Evolutionary conservation across 2,797 vertebrate species (phyloP).

Genomic region (Helostoma temminkii): DNA sequence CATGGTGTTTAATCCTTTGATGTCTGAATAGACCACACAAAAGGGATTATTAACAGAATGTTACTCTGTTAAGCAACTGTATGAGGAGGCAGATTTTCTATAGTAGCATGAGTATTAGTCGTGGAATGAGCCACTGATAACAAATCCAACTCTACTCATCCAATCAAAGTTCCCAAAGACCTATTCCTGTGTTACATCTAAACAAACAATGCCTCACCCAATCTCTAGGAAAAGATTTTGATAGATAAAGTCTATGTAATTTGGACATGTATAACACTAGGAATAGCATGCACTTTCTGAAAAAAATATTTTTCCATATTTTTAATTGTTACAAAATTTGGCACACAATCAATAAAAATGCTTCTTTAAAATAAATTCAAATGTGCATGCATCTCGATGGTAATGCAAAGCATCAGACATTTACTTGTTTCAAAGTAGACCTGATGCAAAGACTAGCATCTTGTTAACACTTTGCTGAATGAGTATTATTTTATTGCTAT

Average conservation of each 20-base stretch:
- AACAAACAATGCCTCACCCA: neutral
- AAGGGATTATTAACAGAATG: slow-evolving; percentile 39
- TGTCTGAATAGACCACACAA: slow-evolving; percentile 46
- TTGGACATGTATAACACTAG: neutral
- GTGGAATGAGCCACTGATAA: slow-evolving; percentile 25
- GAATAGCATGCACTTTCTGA: neutral
- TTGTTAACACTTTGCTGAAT: neutral
- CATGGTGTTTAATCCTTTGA: slow-evolving; percentile 51
- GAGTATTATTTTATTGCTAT: slow-evolving; percentile 10
- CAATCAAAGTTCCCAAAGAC: neutral
- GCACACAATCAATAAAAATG: no score
- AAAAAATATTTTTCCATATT: no score
- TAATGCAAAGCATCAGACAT: neutral
- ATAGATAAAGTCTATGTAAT: neutral
- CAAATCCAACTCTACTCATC: slow-evolving; percentile 3
- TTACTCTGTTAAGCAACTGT: slow-evolving; percentile 37
- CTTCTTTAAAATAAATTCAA: neutral
- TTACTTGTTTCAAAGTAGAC: neutral
- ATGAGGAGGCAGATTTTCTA: slow-evolving; percentile 15
- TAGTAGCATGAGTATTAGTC: slow-evolving; percentile 14
- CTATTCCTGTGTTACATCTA: neutral
- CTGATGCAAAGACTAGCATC: neutral
- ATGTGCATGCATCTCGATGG: neutral
- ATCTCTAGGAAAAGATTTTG: neutral
- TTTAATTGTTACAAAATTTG: no score